These are phyloP conservation scores for Progne subis DNA, from an alignment of 2,113 vertebrate species.

Conservation along the genomic window DNA sequence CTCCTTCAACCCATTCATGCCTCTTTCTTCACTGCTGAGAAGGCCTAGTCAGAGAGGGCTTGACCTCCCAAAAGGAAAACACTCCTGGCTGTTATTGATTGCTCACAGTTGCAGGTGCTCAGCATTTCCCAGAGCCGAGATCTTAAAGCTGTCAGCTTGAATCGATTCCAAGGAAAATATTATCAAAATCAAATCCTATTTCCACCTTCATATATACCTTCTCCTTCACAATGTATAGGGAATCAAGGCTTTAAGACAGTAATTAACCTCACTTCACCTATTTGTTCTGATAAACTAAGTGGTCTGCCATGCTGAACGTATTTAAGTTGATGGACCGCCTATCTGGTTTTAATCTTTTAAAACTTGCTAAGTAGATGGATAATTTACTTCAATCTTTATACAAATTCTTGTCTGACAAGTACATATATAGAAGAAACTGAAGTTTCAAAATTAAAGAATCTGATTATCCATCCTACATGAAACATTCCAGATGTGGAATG, in stretches of 20 bases:
- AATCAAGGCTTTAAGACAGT: background rate
- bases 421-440: background rate
- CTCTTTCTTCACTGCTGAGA: background rate
- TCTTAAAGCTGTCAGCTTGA: background rate
- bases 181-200: background rate
- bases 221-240: background rate
- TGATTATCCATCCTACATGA: background rate
- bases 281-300: background rate
- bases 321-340: background rate
- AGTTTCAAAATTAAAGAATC: background rate
- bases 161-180: background rate
- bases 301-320: background rate
- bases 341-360: background rate
- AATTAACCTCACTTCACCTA: background rate
- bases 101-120: background rate
- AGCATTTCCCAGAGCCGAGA: background rate
- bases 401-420: background rate
- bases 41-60: background rate
- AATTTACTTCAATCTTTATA: background rate
- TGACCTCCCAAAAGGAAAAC: background rate
- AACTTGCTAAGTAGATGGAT: background rate
- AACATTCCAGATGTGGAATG: background rate
- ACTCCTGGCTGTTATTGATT: background rate
- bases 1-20: background rate
- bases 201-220: background rate